Percentiles rank a stretch among this genome's conserved stretches.
These are phyloP conservation scores for Pseudomyrmex pallidus DNA, from an alignment of 1,140 invertebrate species.

Conservation along the genomic window DNA sequence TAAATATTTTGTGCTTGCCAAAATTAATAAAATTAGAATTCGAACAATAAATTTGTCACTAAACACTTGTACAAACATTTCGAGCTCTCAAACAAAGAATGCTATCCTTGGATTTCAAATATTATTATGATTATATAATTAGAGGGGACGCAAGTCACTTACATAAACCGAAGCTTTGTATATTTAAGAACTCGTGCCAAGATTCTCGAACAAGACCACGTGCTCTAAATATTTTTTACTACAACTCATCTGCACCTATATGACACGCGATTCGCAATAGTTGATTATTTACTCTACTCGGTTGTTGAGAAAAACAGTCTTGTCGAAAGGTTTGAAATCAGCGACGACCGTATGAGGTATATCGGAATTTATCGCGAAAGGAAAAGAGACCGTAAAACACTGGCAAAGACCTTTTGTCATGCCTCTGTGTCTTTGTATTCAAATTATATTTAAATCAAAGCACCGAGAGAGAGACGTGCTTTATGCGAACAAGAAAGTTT, in stretches of 20 bases:
- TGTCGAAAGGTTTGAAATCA: background rate
- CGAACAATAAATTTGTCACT: too few species aligned
- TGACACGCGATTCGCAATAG: background rate
- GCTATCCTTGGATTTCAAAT: background rate
- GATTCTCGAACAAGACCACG: conserved; percentile 20
- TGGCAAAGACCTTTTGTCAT: background rate
- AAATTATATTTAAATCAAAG: conserved; percentile 53
- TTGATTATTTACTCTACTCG: background rate
- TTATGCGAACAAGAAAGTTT: background rate
- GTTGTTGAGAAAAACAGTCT: conserved; percentile 3
- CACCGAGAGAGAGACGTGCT: background rate
- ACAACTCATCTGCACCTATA: background rate
- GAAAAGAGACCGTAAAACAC: background rate
- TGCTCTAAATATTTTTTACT: conserved; percentile 21
- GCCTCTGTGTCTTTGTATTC: conserved; percentile 19
- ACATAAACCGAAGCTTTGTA: conserved; percentile 38
- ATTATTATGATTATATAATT: conserved; percentile 44
- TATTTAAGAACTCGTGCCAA: conserved; percentile 20
- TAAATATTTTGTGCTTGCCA: background rate
- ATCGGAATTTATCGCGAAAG: background rate
- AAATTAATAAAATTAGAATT: background rate
- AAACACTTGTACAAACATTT: background rate
- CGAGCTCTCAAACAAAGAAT: background rate
- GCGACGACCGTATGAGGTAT: background rate
- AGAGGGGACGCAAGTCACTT: conserved; percentile 14